Base-by-base conservation (phyloP, 2,113 vertebrate genomes). In the Amphiprion ocellaris region DNA sequence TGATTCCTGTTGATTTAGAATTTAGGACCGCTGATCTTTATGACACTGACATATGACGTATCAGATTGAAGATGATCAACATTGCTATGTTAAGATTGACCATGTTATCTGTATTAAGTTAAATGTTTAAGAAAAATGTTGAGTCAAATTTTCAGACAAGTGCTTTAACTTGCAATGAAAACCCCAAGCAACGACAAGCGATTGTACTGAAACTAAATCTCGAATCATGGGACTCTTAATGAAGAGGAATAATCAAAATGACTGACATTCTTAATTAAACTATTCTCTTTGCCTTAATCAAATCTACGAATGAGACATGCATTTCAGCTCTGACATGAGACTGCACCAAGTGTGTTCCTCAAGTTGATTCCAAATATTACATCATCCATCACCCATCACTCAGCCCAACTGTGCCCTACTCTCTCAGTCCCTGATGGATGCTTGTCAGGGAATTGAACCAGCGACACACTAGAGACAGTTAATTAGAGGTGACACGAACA, bases 401-500 rank as follows among this genome's bases (percentile, higher is more conserved):
- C 84, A 67, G 52, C 47, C 85, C 52, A 19, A 77, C 28, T 59
- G 39, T 67, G 76, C 74, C 77, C 86, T 77, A 69, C 81, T 86
- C 87, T 83, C 74, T 55, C 64, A 8, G 76, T 92, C 92, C 89
- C 92, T 72, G 91, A 90, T 84, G 92, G 81, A 92, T 26, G 79
- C 87, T 82, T 88, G 90, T 90, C 84, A 78, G 90, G 90, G 88
- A 93, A 89, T 91, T 91, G 87, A 87, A 89, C 90, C 86, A 16
- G 73, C 74, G 76, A 84, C 89, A 90, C 81, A 68, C 73, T 55
- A 78, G 86, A 91, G 90, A 87, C 70, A 63, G 70, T 92, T 94
- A 94, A 94, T 94, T 94, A 86, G 90, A 90, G 88, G 85, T 80
- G 90, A 93, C 84, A 54, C 46, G 85, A 83, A 62, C 86, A 81